phyloP scores from a whole-genome alignment of 1,140 invertebrate species.

The Brachionus sp. region DNA sequence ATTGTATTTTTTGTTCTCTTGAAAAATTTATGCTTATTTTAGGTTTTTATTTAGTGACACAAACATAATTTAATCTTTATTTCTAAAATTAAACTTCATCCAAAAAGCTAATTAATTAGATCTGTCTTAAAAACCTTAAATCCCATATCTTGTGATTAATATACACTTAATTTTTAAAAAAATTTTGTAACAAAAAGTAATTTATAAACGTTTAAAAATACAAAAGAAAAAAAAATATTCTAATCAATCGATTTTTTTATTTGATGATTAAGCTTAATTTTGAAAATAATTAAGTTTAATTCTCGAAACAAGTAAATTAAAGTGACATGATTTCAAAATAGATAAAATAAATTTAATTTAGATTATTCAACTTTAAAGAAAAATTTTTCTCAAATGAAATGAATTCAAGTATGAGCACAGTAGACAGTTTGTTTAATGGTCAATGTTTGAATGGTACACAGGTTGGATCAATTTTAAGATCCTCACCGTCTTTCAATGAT shows the following conservation, averaged over 20 bases:
- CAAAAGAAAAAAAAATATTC: no score
- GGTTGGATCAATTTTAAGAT: not conserved
- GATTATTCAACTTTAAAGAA: not conserved
- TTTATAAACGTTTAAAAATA: no score
- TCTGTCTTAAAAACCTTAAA: not conserved
- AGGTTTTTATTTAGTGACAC: not conserved
- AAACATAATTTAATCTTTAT: not conserved
- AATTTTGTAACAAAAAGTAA: no score
- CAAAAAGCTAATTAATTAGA: not conserved
- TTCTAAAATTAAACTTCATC: not conserved
- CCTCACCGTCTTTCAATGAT: not conserved
- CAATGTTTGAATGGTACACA: not conserved
- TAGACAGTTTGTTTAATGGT: constrained; percentile 14
- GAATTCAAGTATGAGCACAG: constrained; percentile 24
- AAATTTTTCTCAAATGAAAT: not conserved
- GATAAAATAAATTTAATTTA: not conserved
- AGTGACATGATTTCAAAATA: no score
- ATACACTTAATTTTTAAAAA: not conserved
- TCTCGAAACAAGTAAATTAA: no score
- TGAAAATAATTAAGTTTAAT: no score
- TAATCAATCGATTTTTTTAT: no score
- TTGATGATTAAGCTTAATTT: no score
- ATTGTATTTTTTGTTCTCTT: not conserved
- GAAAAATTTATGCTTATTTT: not conserved
- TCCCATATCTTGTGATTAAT: not conserved